Conservation (phyloP, 1,140 invertebrate species). For the Branchinecta lindahli region DNA sequence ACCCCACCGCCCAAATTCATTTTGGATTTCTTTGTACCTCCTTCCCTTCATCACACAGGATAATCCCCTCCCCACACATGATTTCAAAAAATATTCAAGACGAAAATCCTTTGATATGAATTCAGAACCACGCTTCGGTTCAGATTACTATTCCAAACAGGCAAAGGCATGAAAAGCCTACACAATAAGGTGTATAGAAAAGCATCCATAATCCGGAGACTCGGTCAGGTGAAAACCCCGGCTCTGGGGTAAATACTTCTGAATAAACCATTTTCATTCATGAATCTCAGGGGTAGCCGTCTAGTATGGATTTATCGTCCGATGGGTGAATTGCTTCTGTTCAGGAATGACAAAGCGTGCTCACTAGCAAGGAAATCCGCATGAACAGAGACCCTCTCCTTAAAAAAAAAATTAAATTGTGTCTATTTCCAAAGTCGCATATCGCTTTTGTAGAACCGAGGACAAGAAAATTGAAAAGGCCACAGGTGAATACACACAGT, state of each 20-base stretch:
- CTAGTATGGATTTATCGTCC: no score
- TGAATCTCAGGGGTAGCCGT: no score
- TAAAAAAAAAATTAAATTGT: no score
- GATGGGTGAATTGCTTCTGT: no score
- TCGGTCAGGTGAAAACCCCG: neutral
- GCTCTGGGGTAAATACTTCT: neutral
- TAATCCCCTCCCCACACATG: neutral
- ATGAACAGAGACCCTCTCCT: no score
- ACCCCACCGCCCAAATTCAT: no score
- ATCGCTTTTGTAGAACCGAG: no score
- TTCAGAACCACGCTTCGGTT: neutral
- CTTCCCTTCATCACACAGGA: neutral
- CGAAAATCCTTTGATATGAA: constrained; percentile 6
- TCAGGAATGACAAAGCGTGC: no score
- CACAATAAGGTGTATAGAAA: neutral
- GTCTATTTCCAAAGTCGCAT: no score
- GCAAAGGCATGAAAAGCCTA: constrained; percentile 1
- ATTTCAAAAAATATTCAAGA: neutral
- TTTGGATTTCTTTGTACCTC: neutral
- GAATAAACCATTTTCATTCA: constrained; percentile 1
- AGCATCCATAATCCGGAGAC: neutral
- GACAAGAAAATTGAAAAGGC: no score
- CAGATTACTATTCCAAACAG: constrained; percentile 3
- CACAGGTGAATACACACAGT: no score
- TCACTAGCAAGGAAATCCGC: no score